Conservation (phyloP, 1,140 invertebrate genomes). For the Saccostrea echinata region DNA sequence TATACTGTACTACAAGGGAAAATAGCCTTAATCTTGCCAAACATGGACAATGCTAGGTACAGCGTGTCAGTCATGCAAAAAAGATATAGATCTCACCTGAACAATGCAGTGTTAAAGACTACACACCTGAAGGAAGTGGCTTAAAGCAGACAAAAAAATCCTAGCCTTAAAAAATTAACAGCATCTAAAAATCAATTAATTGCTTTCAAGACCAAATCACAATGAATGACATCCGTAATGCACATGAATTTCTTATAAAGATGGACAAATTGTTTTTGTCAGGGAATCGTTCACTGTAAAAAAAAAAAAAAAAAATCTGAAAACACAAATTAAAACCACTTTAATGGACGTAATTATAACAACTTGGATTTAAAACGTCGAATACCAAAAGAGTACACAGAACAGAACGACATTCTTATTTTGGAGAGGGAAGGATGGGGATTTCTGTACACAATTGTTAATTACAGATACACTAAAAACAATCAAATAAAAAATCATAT, state of each 20-base stretch:
- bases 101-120: not conserved
- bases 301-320: not conserved
- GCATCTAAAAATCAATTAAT: not conserved
- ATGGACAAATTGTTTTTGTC: constrained; percentile 8
- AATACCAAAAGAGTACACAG: too few species aligned
- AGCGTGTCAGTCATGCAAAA: not conserved
- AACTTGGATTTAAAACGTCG: too few species aligned
- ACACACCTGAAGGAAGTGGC: not conserved
- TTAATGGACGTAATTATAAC: not conserved
- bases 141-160: not conserved
- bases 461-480: too few species aligned
- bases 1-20: not conserved
- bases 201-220: not conserved
- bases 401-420: too few species aligned
- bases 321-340: not conserved
- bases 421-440: too few species aligned
- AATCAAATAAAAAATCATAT: too few species aligned
- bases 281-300: not conserved
- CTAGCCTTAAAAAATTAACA: not conserved
- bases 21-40: not conserved
- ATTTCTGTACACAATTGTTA: too few species aligned
- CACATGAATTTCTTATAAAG: not conserved
- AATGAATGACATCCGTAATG: not conserved
- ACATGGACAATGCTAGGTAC: not conserved
- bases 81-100: not conserved